These are phyloP conservation scores for Steatocranus sp. DNA, from an alignment of 2,797 vertebrate genomes.

Conservation along the genomic window DNA sequence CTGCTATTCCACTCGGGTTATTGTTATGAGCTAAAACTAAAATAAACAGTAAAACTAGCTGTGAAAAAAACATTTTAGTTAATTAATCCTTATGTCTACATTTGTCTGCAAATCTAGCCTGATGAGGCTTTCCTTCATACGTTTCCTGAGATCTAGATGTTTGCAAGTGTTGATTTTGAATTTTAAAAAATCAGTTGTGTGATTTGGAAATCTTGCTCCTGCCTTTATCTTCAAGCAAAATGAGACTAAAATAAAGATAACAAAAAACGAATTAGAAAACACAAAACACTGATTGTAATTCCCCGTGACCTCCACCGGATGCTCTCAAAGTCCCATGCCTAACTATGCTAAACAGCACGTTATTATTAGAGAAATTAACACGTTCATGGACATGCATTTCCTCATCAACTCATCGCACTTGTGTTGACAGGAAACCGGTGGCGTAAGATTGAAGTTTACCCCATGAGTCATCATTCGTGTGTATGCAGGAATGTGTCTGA, in stretches of 20 bases:
- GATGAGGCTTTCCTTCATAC: not conserved
- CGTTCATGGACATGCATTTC: not conserved
- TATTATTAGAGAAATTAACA: not conserved
- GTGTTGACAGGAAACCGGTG: constrained; percentile 19
- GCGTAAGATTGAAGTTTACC: constrained; percentile 8
- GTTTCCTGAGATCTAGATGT: not conserved
- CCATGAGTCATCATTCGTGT: constrained; percentile 24
- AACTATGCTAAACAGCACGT: not conserved
- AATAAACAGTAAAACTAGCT: not conserved
- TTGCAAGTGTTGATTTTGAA: not conserved
- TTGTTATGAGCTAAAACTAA: not conserved
- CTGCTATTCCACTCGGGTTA: not conserved
- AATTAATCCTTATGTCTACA: not conserved
- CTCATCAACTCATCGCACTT: not conserved
- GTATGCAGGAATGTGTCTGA: constrained; percentile 29
- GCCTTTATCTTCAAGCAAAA: not conserved
- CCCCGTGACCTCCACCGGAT: not conserved
- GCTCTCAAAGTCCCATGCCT: not conserved
- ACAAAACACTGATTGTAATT: not conserved
- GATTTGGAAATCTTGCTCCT: not conserved
- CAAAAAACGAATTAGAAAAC: not conserved
- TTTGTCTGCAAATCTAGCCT: not conserved
- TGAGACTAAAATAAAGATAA: not conserved
- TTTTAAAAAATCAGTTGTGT: not conserved
- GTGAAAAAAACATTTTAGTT: not conserved